Evolutionary conservation across 2,113 vertebrate genomes (phyloP), one percentile per base, ranked within the genome.

Genomic region (Fulmarus glacialis): DNA sequence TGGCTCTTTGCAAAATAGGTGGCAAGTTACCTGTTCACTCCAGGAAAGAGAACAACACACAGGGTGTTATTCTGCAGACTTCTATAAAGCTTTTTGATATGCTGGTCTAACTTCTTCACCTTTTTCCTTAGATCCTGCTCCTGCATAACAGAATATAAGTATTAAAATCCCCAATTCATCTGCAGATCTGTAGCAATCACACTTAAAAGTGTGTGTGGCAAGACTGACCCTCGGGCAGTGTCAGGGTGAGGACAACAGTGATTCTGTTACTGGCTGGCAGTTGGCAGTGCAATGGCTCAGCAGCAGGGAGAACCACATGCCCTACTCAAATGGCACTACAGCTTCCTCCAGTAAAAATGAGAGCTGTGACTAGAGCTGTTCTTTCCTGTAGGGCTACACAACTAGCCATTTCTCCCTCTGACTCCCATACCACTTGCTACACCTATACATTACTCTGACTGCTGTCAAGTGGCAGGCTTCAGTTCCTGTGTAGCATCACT

Each of bases 1-100:
- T 83, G 23, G 4, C 32, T 81, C 59, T 91, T 47, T 88, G 23
- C 22, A 90, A 70, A 91, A 81, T 26, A 77, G 16, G 13, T 11
- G 48, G 8, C 14, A 89, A 72, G 66, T 98, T 98, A 99, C 99
- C 98, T 99, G 59, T 78, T 96, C 47, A 67, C 55, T 78, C 98
- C 99, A 48, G 98, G 99, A 34, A 99, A 97, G 40, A 99, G 90
- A 24, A 99, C 90, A 13, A 99, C 20, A 6, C 99, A 99, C 81
- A 99, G 96, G 11, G 98, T 99, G 56, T 98, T 96, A 12, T 83
- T 94, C 45, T 98, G 97, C 74, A 99, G 98, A 21, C 96, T 93
- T 52, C 92, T 93, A 73, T 99, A 99, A 53, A 99, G 98, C 88
- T 98, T 99, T 75, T 91, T 93, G 84, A 99, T 96, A 18, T 89